Evolutionary conservation across 2,797 vertebrate species (phyloP).

Genomic region (Leptoclinus maculatus): DNA sequence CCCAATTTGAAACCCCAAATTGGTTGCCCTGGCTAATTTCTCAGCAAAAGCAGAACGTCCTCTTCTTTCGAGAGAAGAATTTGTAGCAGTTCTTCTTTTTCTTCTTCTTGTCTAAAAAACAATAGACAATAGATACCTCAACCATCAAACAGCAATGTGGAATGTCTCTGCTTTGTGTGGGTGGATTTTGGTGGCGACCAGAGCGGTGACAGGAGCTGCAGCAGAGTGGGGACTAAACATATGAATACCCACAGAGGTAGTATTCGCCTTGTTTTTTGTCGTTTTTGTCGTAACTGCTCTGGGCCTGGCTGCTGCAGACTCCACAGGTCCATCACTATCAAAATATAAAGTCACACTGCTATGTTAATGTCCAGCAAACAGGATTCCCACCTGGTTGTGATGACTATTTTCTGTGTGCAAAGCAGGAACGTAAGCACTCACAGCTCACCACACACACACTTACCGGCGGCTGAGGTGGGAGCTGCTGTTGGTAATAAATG

Average conservation of each 20-base stretch:
- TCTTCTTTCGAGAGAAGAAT: background rate
- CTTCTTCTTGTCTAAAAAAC: background rate
- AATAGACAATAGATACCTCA: background rate
- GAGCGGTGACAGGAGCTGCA: background rate
- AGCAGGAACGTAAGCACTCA: background rate
- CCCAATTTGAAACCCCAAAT: background rate
- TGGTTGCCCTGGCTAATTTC: background rate
- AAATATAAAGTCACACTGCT: background rate
- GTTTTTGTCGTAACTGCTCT: background rate
- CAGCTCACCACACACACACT: background rate
- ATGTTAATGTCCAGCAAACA: background rate
- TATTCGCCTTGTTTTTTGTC: background rate
- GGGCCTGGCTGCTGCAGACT: background rate
- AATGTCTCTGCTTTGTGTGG: background rate
- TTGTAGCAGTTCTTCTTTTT: background rate
- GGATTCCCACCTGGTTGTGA: background rate
- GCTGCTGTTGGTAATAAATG: slow-evolving; percentile 6
- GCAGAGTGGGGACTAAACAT: background rate
- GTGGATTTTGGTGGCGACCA: background rate
- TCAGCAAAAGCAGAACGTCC: background rate
- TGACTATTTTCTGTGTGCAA: background rate
- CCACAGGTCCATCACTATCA: background rate
- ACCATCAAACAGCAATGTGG: background rate
- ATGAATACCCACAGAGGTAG: background rate
- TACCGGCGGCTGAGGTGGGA: background rate